Base-by-base conservation (phyloP, 1,140 invertebrate genomes). In the Archegozetes longisetosus region DNA sequence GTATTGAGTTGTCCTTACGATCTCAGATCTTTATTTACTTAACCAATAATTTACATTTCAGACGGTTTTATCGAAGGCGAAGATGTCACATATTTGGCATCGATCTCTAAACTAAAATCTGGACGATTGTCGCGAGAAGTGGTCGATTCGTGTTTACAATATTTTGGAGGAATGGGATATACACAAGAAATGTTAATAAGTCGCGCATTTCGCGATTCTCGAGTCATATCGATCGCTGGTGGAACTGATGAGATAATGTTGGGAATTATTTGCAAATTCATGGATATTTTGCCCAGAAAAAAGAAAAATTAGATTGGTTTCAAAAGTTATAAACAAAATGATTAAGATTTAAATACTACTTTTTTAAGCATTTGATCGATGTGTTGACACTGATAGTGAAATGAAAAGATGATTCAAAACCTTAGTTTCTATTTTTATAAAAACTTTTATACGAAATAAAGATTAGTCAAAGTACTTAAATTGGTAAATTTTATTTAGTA, bases 171-270 rank as follows among this genome's bases (percentile, higher is more conserved):
- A 20, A 79, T 79, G 76, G 80, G 80, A 2, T 82, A 74, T 68
- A 77, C 76, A 3, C 69, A 71, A 48, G 79, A 82, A 50, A 70
- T 74, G 53, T 61, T 68, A 4, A 68, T 80, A 40, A 73, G 71
- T 46, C 65, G 78, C 20, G 65, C 71, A 13, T 79, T 70, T 64
- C 71, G 79, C 46, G 79, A 81, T 69, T 65, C 72, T 47, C 68
- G 79, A 27, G 64, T 80, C 0, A 32, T 76, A 22, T 78, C 77
- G 3, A 81, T 81, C 61, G 79, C 75, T 24, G 79, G 71, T 20
- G 80, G 79, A 13, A 73, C 77, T 53, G 80, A 81, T 72, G 80
- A 81, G 70, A 73, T 81, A 2, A 81, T 82, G 79, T 64, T 81
- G 55, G 68, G 68, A 27, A 80, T 81, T 61, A 79, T 81, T 61